These are phyloP conservation scores for Xiphydria camelus DNA, from an alignment of 2,888 invertebrate species.

Conservation along the genomic window DNA sequence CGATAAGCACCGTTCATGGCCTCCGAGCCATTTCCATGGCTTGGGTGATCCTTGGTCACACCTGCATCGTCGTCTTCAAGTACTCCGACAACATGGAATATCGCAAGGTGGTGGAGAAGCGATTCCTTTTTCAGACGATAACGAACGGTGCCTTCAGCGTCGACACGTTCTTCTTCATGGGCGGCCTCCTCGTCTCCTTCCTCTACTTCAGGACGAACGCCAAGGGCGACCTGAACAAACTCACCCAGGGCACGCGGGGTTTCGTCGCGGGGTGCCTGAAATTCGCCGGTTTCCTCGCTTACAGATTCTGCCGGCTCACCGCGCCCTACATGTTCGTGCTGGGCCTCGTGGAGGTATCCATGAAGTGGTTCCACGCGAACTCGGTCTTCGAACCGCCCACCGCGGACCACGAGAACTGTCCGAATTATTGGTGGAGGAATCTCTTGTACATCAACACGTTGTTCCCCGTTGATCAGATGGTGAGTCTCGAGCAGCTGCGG, in stretches of 20 bases:
- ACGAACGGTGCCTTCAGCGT: slow-evolving; percentile 58
- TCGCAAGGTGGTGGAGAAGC: slow-evolving; percentile 53
- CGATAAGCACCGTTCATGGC: slow-evolving; percentile 56
- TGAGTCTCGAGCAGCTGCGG: no score
- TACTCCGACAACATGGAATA: slow-evolving; percentile 74
- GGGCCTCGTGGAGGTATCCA: slow-evolving; percentile 81
- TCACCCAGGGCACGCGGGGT: slow-evolving; percentile 57
- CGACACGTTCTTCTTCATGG: slow-evolving; percentile 58
- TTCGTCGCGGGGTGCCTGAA: slow-evolving; percentile 56
- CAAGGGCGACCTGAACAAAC: slow-evolving; percentile 61
- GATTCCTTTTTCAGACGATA: slow-evolving; percentile 56
- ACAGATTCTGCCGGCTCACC: slow-evolving; percentile 72
- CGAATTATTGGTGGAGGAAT: slow-evolving; percentile 87
- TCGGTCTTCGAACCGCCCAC: slow-evolving; percentile 85
- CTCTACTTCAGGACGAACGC: slow-evolving; percentile 75
- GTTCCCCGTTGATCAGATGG: slow-evolving; percentile 84
- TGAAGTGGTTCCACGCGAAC: slow-evolving; percentile 82
- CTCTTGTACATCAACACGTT: slow-evolving; percentile 83
- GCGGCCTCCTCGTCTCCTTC: slow-evolving; percentile 83
- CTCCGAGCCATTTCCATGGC: slow-evolving; percentile 56
- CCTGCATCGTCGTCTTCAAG: slow-evolving; percentile 75
- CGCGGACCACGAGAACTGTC: slow-evolving; percentile 79
- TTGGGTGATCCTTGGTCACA: slow-evolving; percentile 58
- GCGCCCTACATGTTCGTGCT: slow-evolving; percentile 83
- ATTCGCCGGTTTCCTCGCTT: slow-evolving; percentile 75